Conservation (phyloP, 2,888 invertebrate genomes). For the Agriotes lineatus region DNA sequence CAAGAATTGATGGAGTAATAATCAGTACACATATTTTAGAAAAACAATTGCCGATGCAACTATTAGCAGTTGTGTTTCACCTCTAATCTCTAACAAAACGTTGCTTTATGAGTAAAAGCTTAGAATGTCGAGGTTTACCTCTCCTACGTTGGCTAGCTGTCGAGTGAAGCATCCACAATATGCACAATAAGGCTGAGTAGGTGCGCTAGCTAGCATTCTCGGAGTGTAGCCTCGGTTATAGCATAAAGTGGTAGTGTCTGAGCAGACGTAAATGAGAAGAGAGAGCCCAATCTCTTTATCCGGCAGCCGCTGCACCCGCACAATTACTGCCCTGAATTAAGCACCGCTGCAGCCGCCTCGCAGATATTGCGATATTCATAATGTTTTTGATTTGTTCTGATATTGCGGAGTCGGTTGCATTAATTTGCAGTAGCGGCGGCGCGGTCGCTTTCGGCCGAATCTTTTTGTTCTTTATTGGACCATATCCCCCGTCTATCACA, state of each 20-base stretch:
- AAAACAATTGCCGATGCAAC: too few species aligned
- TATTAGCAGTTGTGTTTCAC: too few species aligned
- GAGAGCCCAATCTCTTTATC: constrained; percentile 51
- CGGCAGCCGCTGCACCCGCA: constrained; percentile 57
- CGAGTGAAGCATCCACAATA: not conserved
- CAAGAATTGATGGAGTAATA: too few species aligned
- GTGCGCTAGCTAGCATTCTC: constrained; percentile 14
- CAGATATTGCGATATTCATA: constrained; percentile 36
- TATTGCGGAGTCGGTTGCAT: constrained; percentile 10
- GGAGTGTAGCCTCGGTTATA: constrained; percentile 21
- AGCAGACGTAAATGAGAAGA: constrained; percentile 48
- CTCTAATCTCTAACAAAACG: too few species aligned
- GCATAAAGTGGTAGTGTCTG: constrained; percentile 36
- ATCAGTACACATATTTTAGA: too few species aligned
- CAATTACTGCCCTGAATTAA: constrained; percentile 68
- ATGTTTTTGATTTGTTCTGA: constrained; percentile 22
- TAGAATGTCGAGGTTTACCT: too few species aligned
- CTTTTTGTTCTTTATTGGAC: constrained; percentile 34
- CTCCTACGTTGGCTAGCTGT: not conserved
- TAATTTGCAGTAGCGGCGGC: not conserved
- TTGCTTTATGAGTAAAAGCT: too few species aligned
- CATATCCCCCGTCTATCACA: constrained; percentile 57
- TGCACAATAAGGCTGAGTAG: not conserved
- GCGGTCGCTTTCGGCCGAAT: not conserved
- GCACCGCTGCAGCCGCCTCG: constrained; percentile 65